phyloP scores from a whole-genome alignment of 2,888 invertebrate genomes.

The Bombylius discolor region DNA sequence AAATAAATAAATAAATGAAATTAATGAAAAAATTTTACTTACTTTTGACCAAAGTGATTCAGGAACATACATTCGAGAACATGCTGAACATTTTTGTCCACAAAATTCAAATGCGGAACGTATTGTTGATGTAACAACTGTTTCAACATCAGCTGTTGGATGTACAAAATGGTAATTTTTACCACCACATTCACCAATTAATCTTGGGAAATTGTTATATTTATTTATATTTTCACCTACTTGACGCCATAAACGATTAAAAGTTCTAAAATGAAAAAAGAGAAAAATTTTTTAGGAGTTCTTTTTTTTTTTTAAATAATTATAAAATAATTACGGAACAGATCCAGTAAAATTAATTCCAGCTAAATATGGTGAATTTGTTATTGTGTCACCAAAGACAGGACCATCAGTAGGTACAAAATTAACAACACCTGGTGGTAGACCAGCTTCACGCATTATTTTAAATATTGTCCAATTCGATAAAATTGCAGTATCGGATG shows the following conservation, averaged over 20 bases:
- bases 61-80: constrained; percentile 93
- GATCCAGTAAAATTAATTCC: constrained; percentile 98
- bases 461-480: constrained; percentile 92
- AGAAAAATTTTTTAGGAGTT: too few relatives aligned
- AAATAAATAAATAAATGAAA: not conserved
- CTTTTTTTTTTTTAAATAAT: not conserved
- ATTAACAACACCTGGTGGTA: constrained; percentile 93
- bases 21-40: not conserved
- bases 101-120: constrained; percentile 90
- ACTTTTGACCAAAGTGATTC: constrained; percentile 61
- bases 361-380: constrained; percentile 69
- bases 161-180: constrained; percentile 99
- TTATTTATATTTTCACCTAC: constrained; percentile 75
- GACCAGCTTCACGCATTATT: constrained; percentile 87
- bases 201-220: constrained; percentile 81
- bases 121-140: constrained; percentile 74
- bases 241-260: constrained; percentile 83
- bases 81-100: constrained; percentile 98
- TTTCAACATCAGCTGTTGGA: constrained; percentile 68
- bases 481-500: constrained; percentile 90
- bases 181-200: constrained; percentile 95
- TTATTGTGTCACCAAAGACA: constrained; percentile 83
- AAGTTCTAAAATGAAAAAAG: constrained; percentile 42
- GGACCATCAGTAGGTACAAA: constrained; percentile 95
- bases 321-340: constrained; percentile 45